Evolutionary conservation across 2,797 vertebrate species (phyloP), one percentile per base, ranked within the genome.

Genomic region (Tapirus indicus): DNA sequence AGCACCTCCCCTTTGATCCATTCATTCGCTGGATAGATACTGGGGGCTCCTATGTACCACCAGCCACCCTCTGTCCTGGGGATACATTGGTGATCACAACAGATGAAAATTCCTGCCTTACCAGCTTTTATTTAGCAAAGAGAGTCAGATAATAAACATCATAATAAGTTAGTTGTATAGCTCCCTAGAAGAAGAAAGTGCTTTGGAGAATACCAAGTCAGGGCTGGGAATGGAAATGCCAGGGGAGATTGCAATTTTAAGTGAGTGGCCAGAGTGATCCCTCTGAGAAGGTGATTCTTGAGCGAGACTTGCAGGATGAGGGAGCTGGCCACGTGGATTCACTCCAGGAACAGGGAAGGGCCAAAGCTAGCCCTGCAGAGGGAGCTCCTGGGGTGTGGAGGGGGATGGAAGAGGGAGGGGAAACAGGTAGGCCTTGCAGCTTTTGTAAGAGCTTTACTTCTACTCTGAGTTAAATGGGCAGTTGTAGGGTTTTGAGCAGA

Each of bases 381-480:
- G 71, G 62, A 52, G 64, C 25, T 38, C n/a, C 71, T 52, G 25
- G 16, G 5, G 35, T 5, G 3, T 38, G 47, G 62, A 64, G 79
- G 44, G 44, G 4, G 20, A 3, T 0, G 6, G 69, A n/a, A 29
- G 4, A 18, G 41, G 11, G 27, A 21, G 25, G 44, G 13, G 13
- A 52, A 29, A 20, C 5, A 38, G 21, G 14, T 1, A 1, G 0
- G 20, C 58, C 44, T n/a, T 0, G 0, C 4, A 41, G 8, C 3
- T 10, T 27, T 13, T 21, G 52, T 16, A 3, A 75, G 77, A 62
- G 32, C n/a, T 29, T 21, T 1, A 2, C 44, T n/a, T 49, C 29
- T 0, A 2, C 14, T 47, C 5, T 2, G 25, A 38, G 25, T 21
- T 49, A 72, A 64, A 41, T 13, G 54, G 18, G 23, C 18, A 7